These are phyloP conservation scores for Hypomesus transpacificus DNA, from an alignment of 2,113 vertebrate genomes.

Conservation along the genomic window DNA sequence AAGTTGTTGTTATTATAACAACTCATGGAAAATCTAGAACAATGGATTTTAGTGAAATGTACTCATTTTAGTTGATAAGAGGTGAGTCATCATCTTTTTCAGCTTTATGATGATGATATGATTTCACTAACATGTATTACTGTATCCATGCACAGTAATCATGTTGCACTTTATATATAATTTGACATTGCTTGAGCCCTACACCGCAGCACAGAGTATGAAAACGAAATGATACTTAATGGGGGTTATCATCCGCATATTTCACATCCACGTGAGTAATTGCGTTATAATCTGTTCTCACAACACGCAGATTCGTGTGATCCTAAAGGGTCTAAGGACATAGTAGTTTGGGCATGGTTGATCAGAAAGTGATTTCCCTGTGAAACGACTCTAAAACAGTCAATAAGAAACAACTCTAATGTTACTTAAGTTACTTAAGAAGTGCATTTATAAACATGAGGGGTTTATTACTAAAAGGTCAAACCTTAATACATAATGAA, in stretches of 20 bases:
- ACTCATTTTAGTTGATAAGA: too few species aligned
- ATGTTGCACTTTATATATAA: background rate
- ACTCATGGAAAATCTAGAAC: background rate
- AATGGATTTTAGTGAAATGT: background rate
- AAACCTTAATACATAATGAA: slow-evolving; percentile 68
- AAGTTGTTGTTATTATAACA: background rate
- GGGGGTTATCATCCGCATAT: background rate
- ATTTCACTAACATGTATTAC: background rate
- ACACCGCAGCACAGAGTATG: background rate
- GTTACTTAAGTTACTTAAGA: slow-evolving; percentile 5
- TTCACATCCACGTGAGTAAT: background rate
- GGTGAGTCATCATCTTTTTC: too few species aligned
- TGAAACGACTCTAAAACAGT: slow-evolving; percentile 8
- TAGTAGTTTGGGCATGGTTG: background rate
- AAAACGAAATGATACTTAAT: background rate
- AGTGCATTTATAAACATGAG: slow-evolving; percentile 30
- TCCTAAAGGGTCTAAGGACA: background rate
- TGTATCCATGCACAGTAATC: background rate
- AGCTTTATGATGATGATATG: background rate
- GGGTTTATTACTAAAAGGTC: slow-evolving; percentile 68
- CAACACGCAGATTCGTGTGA: too few species aligned
- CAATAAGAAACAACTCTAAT: background rate
- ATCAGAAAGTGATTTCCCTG: slow-evolving; percentile 3
- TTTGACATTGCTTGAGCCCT: background rate
- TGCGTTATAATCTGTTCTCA: background rate